Conservation (phyloP, 2,113 vertebrate species). For the Phoxinus phoxinus region DNA sequence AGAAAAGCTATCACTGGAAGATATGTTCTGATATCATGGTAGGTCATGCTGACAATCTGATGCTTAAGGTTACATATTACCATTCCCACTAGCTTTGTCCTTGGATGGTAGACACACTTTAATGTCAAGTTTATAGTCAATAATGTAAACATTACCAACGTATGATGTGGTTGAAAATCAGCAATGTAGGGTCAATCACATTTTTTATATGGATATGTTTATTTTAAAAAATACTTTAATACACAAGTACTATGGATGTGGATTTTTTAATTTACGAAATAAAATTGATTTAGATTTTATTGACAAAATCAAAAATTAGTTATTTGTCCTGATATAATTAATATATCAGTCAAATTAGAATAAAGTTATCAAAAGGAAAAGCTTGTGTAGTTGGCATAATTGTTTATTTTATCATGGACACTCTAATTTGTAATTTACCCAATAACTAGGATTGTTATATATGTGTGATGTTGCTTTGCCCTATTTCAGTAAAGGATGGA, state of each 20-base stretch:
- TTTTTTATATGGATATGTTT: neutral
- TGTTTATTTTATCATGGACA: too few relatives aligned
- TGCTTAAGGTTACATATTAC: constrained; percentile 41
- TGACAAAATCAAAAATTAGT: too few relatives aligned
- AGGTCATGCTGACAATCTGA: constrained; percentile 34
- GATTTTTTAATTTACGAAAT: neutral
- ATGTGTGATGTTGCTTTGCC: neutral
- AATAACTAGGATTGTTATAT: too few relatives aligned
- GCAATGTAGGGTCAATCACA: neutral
- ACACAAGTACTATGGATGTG: neutral
- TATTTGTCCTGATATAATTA: too few relatives aligned
- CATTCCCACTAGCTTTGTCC: neutral
- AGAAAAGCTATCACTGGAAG: constrained; percentile 38
- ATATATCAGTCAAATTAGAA: too few relatives aligned
- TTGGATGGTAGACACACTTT: constrained; percentile 1
- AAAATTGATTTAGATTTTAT: neutral
- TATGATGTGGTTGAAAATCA: neutral
- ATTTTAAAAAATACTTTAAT: neutral
- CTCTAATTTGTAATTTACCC: neutral
- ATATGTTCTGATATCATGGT: constrained; percentile 15
- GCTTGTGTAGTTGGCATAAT: too few relatives aligned
- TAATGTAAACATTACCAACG: neutral
- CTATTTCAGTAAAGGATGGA: neutral
- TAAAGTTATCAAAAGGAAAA: too few relatives aligned
- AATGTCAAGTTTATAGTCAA: neutral